phyloP scores from a whole-genome alignment of 2,113 vertebrate species.

The Boulengeromyrus knoepffleri region DNA sequence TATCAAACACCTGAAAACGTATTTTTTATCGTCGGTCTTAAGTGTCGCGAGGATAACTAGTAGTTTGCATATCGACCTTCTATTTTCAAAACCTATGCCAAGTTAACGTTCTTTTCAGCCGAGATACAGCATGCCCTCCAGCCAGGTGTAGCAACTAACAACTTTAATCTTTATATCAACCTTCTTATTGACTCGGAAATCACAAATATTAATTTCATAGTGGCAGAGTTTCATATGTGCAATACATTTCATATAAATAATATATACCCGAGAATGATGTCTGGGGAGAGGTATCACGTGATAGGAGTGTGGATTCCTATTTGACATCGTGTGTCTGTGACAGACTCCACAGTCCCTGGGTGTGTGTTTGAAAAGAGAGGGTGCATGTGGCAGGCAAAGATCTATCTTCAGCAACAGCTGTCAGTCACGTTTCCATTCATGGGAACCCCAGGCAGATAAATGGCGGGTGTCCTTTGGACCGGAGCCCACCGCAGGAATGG shows the following conservation, averaged over 20 bases:
- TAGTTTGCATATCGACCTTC: neutral
- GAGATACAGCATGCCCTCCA: neutral
- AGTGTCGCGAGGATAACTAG: conserved; percentile 33
- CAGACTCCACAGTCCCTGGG: neutral
- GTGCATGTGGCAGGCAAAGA: neutral
- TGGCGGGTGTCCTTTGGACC: neutral
- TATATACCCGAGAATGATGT: neutral
- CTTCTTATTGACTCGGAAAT: neutral
- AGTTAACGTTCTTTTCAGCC: neutral
- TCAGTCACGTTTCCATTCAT: neutral
- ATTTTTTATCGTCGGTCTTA: conserved; percentile 35
- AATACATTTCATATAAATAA: neutral
- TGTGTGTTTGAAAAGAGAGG: neutral
- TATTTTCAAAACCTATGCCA: neutral
- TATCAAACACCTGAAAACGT: conserved; percentile 46
- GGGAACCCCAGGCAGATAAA: neutral
- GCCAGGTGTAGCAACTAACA: neutral
- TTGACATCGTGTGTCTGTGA: neutral
- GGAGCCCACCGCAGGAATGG: neutral
- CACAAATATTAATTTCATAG: neutral
- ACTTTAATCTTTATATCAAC: neutral
- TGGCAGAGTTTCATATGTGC: neutral
- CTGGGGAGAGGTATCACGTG: neutral
- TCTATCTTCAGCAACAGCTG: neutral
- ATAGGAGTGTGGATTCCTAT: neutral